Percentiles rank a stretch among this genome's conserved stretches.
Conservation (phyloP, 1,140 invertebrate species). For the Sycophaga agraensis region DNA sequence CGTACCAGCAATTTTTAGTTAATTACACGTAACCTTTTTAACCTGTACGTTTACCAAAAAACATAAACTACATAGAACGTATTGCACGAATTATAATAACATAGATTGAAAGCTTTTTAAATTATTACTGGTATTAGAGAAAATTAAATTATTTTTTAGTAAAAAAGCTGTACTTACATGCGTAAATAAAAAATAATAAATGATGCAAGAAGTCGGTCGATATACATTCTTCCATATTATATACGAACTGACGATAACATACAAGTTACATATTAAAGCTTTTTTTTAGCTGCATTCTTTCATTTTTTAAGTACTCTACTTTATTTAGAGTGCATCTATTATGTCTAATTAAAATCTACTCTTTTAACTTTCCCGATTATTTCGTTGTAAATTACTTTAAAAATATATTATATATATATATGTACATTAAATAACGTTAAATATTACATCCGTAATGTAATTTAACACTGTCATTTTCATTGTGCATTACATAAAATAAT, state of each 20-base stretch:
- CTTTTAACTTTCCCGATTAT: too few species aligned
- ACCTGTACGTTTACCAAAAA: too few species aligned
- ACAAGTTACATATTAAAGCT: not conserved
- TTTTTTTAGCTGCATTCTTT: not conserved
- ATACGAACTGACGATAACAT: not conserved
- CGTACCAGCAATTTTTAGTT: conserved; percentile 26
- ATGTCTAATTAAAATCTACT: too few species aligned
- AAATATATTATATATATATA: not conserved
- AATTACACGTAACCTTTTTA: not conserved
- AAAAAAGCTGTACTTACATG: conserved; percentile 28
- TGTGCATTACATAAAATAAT: not conserved
- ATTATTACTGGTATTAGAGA: conserved; percentile 28
- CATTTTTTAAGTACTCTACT: not conserved
- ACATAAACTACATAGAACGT: not conserved
- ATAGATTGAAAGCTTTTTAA: not conserved
- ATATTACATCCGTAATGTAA: too few species aligned
- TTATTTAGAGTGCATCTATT: too few species aligned
- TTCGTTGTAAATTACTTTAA: too few species aligned
- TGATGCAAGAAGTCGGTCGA: conserved; percentile 1
- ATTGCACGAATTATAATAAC: not conserved
- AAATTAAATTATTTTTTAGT: conserved; percentile 28
- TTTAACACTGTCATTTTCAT: not conserved
- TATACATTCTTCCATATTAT: conserved; percentile 11
- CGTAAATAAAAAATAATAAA: conserved; percentile 20
- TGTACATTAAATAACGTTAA: not conserved